phyloP scores from a whole-genome alignment of 2,797 vertebrate species.

The Dendrocincla fuliginosa region DNA sequence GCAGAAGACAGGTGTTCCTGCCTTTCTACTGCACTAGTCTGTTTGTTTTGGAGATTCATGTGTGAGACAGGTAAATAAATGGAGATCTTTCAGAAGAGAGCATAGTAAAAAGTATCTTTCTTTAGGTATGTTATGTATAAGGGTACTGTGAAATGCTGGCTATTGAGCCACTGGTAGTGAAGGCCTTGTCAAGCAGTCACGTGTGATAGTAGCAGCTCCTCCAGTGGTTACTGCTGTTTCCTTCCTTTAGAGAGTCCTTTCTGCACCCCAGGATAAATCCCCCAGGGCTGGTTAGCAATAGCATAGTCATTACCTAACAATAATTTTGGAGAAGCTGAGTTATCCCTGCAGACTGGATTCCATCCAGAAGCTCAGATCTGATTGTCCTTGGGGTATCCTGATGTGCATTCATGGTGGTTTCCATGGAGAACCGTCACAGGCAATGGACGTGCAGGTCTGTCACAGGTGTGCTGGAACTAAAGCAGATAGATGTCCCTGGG shows the following conservation, averaged over 20 bases:
- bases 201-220: background rate
- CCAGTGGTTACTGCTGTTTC: background rate
- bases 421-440: background rate
- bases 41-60: background rate
- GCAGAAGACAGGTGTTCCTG: background rate
- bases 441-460: background rate
- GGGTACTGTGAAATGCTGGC: background rate
- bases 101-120: background rate
- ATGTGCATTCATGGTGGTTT: rapidly evolving
- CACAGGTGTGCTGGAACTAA: background rate
- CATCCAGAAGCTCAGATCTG: background rate
- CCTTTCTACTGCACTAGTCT: background rate
- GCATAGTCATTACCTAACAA: background rate
- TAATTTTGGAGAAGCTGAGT: background rate
- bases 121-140: background rate
- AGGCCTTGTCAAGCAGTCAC: background rate
- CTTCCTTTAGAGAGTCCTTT: background rate
- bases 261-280: background rate
- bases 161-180: background rate
- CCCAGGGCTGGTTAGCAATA: background rate
- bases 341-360: background rate
- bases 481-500: background rate
- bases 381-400: background rate
- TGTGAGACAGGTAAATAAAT: background rate
- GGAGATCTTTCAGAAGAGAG: background rate